phyloP scores from a whole-genome alignment of 2,113 vertebrate species.

The Brachionichthys hirsutus region DNA sequence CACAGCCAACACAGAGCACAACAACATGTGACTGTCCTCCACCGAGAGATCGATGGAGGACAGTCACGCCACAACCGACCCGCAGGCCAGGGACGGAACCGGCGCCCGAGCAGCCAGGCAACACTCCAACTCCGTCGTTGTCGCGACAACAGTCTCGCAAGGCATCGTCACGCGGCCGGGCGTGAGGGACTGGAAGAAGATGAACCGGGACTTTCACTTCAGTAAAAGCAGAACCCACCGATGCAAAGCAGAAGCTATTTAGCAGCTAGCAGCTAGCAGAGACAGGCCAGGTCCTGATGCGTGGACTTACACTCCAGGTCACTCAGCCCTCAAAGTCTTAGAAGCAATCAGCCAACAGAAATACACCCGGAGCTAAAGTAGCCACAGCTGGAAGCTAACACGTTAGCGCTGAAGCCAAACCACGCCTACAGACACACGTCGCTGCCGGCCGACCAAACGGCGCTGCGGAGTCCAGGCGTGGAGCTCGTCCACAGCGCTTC shows the following conservation, averaged over 20 bases:
- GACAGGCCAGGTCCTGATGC: conserved; percentile 1
- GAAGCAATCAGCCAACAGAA: neutral
- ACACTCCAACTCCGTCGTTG: neutral
- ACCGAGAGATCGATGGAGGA: conserved; percentile 7
- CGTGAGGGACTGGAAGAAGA: too few species aligned
- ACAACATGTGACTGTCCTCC: conserved; percentile 28
- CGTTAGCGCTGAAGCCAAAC: conserved; percentile 5
- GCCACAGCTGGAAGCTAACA: neutral
- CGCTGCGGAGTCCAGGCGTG: neutral
- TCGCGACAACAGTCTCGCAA: neutral
- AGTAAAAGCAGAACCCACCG: neutral
- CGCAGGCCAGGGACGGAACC: neutral
- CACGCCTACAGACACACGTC: neutral
- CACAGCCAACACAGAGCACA: neutral
- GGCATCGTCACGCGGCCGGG: neutral
- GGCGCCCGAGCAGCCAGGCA: conserved; percentile 2
- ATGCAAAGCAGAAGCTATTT: neutral
- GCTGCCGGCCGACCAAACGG: neutral
- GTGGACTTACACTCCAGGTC: neutral
- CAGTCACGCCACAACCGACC: conserved; percentile 15
- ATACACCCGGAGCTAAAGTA: neutral
- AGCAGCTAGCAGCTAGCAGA: conserved; percentile 7
- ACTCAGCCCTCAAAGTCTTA: neutral
- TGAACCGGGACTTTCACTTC: neutral
- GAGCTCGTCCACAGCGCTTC: neutral